phyloP scores from a whole-genome alignment of 2,113 vertebrate genomes.

The Pelusios castaneus region DNA sequence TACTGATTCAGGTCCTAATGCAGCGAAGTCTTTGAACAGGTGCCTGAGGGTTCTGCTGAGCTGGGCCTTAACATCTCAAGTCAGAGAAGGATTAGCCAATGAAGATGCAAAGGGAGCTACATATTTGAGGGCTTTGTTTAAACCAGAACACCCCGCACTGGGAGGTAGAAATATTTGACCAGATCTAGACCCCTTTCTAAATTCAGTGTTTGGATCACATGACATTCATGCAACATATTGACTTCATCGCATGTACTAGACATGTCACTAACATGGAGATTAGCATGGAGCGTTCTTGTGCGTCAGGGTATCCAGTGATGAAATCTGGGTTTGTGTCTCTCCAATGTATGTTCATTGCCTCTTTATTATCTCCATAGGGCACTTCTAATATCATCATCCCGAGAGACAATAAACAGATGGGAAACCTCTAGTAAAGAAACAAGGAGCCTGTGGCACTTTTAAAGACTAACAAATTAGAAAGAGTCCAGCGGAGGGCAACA shows the following conservation, averaged over 20 bases:
- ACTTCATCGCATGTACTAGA: not conserved
- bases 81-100: fast-evolving
- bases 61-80: not conserved
- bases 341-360: fast-evolving
- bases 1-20: not conserved
- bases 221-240: fast-evolving
- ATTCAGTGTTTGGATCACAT: fast-evolving
- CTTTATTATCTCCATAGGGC: not conserved
- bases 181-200: not conserved
- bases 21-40: fast-evolving
- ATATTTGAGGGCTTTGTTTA: fast-evolving
- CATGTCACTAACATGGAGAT: not conserved
- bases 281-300: no score
- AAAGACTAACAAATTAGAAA: no score
- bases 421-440: no score
- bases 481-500: no score
- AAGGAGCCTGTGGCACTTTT: no score
- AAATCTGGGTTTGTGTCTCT: not conserved
- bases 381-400: not conserved
- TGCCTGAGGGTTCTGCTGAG: not conserved
- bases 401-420: not conserved
- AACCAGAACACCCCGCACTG: fast-evolving
- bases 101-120: not conserved
- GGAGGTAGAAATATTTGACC: not conserved
- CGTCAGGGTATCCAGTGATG: not conserved